Base-by-base conservation (phyloP, 2,888 invertebrate genomes). In the Leptinotarsa haldemani region DNA sequence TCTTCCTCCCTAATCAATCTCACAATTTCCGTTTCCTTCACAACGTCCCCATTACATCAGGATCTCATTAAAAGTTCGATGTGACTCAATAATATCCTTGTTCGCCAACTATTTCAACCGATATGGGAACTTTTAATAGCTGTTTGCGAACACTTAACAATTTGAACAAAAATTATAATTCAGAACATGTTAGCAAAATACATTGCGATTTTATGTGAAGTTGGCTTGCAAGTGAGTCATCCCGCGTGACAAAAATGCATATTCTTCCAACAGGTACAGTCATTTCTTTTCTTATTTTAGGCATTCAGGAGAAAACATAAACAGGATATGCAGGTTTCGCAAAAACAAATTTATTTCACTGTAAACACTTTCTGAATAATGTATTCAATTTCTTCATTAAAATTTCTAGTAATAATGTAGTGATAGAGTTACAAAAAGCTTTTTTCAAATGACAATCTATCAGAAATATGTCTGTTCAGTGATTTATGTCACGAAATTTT, bases 171-270 rank as follows among this genome's bases (percentile, higher is more conserved):
- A 78, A 78, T 76, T 76, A 76, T 70, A 76, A 76, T 78, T 78
- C 77, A 75, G 74, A 71, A 30, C 74, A 58, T 58, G 58, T 58
- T 53, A 47, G 74, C 73, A 71, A 74, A 74, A 74, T 71, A 70
- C 74, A 73, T 71, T 71, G 77, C 73, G 69, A 73, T 75, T 74
- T 74, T 70, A 74, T 74, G 77, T 74, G 72, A 75, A 75, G 74
- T 70, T 73, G 63, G 70, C 65, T 74, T 76, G 73, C 73, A 74
- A 73, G 73, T 76, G 77, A 77, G 73, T 77, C 74, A 64, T 73
- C 70, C 74, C 74, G 72, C 76, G 74, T 72, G 75, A 69, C 70
- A 72, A 74, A 77, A 73, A 73, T 77, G 72, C 40, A 12, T 40
- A 40, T 40, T 40, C 40, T 40, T 12, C 0, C 40, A 9, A 9